Evolutionary conservation across 2,888 invertebrate genomes (phyloP), one percentile per base, ranked within the genome.

Genomic region (Thecocarcelia acutangulata): DNA sequence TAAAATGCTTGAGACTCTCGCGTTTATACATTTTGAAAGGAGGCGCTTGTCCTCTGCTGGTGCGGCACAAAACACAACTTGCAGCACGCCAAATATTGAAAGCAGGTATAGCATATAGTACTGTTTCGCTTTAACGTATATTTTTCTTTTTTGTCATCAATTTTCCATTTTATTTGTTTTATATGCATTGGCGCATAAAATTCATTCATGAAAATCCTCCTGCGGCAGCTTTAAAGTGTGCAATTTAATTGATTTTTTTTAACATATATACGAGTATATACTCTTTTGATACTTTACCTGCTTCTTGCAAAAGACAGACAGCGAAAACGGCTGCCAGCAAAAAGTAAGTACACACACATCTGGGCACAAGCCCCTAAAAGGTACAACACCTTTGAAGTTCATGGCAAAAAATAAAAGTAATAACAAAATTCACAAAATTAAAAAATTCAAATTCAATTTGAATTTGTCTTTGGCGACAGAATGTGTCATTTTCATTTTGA

Each of bases 191-290:
- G 84, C 82, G 79, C 82, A 83, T 83, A 76, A 84, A 84, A 84
- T 84, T 83, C 83, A 85, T 85, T 83, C 82, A 84, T 83, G 79
- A 79, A 81, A 82, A 80, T 82, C 79, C 63, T 74, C 83, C 76
- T 69, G 75, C 77, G 72, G 80, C 83, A 76, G 75, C 83, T 69
- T 74, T 80, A 81, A 83, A 75, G 70, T 70, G 82, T 79, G 75
- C 63, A 83, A 80, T 83, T 83, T 84, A 85, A 85, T 85, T 85
- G 84, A 84, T 83, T 85, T 83, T 79, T 76, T 83, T 76, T 40
- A 28, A 21, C n/a, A 15, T 24, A 6, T 8, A 17, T 64, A 11
- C 12, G 13, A 17, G 6, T 8, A 15, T 17, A 0, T 24, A 24
- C 52, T 52, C 8, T 33, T 3, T 1, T 15, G 59, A 42, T 69